A percentile compares a stretch with the other conserved stretches of the same genome.
Conservation (phyloP, 2,797 vertebrate genomes). For the Takifugu rubripes region DNA sequence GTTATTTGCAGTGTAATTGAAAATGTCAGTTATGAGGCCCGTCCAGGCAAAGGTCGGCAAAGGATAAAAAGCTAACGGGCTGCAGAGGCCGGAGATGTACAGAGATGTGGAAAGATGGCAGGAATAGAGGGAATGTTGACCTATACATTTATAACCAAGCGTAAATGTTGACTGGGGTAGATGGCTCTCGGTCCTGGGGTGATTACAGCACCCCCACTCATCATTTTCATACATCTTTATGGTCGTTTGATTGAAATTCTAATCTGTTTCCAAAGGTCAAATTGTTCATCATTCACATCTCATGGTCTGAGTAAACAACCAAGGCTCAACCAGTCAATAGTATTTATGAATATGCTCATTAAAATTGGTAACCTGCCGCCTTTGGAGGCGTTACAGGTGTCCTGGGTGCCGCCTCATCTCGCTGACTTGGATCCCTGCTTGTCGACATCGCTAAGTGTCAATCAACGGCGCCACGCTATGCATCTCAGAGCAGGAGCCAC, state of each 20-base stretch:
- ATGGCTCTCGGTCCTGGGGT: conserved; percentile 1
- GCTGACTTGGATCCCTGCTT: conserved; percentile 12
- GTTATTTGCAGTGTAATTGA: conserved; percentile 93
- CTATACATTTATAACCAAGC: conserved; percentile 22
- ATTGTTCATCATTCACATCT: conserved; percentile 76
- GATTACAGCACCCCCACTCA: conserved; percentile 18
- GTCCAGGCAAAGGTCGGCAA: conserved; percentile 84
- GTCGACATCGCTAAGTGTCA: conserved; percentile 39
- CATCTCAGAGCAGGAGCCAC: conserved; percentile 7
- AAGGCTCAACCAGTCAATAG: conserved; percentile 39
- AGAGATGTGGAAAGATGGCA: conserved; percentile 1
- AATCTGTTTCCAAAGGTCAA: conserved; percentile 76
- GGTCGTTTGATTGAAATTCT: conserved; percentile 73
- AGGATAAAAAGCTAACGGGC: conserved; percentile 76
- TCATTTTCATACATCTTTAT: conserved; percentile 51
- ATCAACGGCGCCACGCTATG: conserved; percentile 35
- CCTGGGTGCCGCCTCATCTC: conserved; percentile 38
- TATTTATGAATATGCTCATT: conserved; percentile 64
- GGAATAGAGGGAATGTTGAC: conserved; percentile 18
- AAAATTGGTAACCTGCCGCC: conserved; percentile 36
- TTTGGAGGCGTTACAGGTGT: conserved; percentile 50
- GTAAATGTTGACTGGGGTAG: not conserved
- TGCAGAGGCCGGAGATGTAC: conserved; percentile 38
- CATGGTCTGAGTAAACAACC: conserved; percentile 65
- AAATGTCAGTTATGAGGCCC: conserved; percentile 90